Base-by-base conservation (phyloP, 2,797 vertebrate species). In the Tolypeutes matacus region DNA sequence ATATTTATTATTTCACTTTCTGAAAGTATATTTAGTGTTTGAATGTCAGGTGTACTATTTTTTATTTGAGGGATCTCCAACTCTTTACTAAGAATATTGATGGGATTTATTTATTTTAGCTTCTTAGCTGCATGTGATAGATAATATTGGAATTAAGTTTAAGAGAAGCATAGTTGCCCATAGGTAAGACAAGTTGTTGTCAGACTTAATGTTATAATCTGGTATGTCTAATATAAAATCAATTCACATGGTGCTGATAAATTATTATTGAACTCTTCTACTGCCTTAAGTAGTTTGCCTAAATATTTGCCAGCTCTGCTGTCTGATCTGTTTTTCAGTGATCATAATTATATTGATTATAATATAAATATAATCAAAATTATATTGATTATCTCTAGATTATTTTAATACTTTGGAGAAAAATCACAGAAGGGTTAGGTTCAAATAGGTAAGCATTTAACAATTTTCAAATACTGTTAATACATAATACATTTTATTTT, bases 361-460 rank as follows among this genome's bases (percentile, higher is more conserved):
- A 39, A 39, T 39, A 39, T 39, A 39, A 39, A 39, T 39, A 39
- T 39, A 39, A 39, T 78, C 95, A 93, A 93, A 84, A 67, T 88
- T 69, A 0, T 42, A 36, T 81, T 95, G 8, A 13, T 64, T 64
- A 42, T 88, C n/a, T 62, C 9, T 31, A 62, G n/a, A 51, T 60
- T 82, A 96, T 88, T 75, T 94, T 70, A 73, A 58, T 82, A 29
- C 20, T 92, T 89, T 65, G n/a, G 17, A 29, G 85, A 76, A 90
- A 91, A 60, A 39, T 76, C 27, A 53, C 70, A 65, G 51, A 27
- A 8, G 18, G 15, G 21, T 89, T 42, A 76, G 34, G 17, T 67
- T 77, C 70, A 89, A 75, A 23, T 25, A 87, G 1, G n/a, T 77
- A 72, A 65, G 0, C 20, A 87, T 90, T 92, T 77, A 51, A 58